Conservation (phyloP, 2,888 invertebrate genomes). For the Diogma glabrata region DNA sequence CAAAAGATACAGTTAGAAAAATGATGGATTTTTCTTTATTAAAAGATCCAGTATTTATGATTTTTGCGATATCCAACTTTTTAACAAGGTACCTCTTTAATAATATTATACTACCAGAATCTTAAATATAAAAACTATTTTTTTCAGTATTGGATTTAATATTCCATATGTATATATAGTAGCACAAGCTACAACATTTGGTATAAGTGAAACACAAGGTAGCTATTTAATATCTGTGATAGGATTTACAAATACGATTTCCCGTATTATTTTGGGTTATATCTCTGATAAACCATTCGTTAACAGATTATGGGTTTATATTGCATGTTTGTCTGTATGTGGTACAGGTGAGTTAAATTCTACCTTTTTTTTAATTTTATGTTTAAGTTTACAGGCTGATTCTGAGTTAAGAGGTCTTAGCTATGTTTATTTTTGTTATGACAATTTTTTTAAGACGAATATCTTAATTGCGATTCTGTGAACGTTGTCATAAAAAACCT, state of each 20-base stretch:
- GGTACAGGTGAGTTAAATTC: slow-evolving; percentile 71
- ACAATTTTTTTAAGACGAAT: background rate
- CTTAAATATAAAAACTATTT: background rate
- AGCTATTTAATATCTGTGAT: slow-evolving; percentile 67
- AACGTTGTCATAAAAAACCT: too few species aligned
- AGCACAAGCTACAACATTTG: slow-evolving; percentile 53
- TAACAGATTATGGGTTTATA: slow-evolving; percentile 84
- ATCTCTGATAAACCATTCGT: slow-evolving; percentile 82
- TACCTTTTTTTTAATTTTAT: slow-evolving; percentile 21
- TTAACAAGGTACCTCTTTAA: slow-evolving; percentile 29
- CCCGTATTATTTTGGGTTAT: slow-evolving; percentile 78
- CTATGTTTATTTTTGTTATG: too few species aligned
- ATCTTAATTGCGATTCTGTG: background rate
- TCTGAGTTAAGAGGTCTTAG: too few species aligned
- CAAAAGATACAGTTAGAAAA: slow-evolving; percentile 56
- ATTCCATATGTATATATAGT: slow-evolving; percentile 83
- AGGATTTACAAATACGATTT: slow-evolving; percentile 81
- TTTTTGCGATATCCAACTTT: slow-evolving; percentile 90
- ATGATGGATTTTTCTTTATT: slow-evolving; percentile 82
- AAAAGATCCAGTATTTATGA: slow-evolving; percentile 72
- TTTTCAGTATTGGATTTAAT: slow-evolving; percentile 76
- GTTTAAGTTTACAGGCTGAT: too few species aligned
- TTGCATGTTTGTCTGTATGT: slow-evolving; percentile 73
- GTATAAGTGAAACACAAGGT: slow-evolving; percentile 44
- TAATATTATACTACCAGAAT: background rate